Evolutionary conservation across 2,113 vertebrate genomes (phyloP).

Genomic region (Gymnocephalus cernua): DNA sequence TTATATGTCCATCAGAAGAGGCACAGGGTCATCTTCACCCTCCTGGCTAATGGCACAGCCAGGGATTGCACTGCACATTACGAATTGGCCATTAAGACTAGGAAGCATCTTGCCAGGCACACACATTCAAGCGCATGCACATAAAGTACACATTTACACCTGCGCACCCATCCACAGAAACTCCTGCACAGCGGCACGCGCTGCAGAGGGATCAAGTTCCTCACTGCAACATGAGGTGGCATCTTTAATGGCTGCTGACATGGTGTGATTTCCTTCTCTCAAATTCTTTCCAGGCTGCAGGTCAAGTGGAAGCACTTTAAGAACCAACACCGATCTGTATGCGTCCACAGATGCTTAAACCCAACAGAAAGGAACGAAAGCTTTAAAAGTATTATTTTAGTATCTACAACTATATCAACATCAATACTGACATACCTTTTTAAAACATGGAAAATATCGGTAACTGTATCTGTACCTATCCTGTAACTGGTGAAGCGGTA

Average conservation of each 20-base stretch:
- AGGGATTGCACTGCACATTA: slow-evolving; percentile 9
- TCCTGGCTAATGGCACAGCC: slow-evolving; percentile 1
- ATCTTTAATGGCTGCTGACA: slow-evolving; percentile 77
- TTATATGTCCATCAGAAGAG: slow-evolving; percentile 44
- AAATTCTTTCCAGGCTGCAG: slow-evolving; percentile 76
- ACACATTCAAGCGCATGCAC: slow-evolving; percentile 1
- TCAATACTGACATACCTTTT: background rate
- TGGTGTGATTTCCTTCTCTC: slow-evolving; percentile 72
- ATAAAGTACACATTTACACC: slow-evolving; percentile 20
- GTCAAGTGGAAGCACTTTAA: slow-evolving; percentile 32
- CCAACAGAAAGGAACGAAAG: background rate
- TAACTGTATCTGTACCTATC: background rate
- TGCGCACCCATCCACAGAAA: background rate
- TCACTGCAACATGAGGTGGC: slow-evolving; percentile 60
- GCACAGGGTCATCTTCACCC: slow-evolving; percentile 11
- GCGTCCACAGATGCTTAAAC: background rate
- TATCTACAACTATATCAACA: background rate
- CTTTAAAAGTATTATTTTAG: background rate
- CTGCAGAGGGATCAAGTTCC: slow-evolving; percentile 68
- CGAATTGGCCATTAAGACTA: slow-evolving; percentile 30
- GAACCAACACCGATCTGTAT: background rate
- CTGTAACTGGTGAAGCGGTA: background rate
- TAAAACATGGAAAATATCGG: background rate
- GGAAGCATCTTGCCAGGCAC: slow-evolving; percentile 47
- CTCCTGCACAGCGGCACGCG: background rate